Percentiles rank a stretch among this genome's conserved stretches.
These are phyloP conservation scores for Australoheros scitulus DNA, from an alignment of 2,113 vertebrate genomes.

Conservation along the genomic window DNA sequence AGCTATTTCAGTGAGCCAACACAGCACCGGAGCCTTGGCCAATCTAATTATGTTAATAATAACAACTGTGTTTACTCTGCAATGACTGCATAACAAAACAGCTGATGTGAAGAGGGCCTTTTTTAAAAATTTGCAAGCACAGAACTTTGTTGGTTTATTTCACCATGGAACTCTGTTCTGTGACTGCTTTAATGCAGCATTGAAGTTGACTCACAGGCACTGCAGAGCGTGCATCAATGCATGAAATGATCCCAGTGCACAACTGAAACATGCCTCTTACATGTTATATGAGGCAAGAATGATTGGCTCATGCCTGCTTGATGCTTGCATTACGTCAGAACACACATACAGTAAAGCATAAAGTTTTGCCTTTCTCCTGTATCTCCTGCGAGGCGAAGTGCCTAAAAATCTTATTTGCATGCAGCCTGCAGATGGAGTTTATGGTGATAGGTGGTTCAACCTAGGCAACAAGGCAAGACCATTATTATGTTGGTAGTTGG, in stretches of 20 bases:
- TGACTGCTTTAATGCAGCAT: not conserved
- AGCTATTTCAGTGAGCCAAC: not conserved
- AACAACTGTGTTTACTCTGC: not conserved
- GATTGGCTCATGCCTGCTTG: accelerated
- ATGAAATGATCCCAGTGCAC: not conserved
- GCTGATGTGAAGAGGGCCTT: not conserved
- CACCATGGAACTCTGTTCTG: not conserved
- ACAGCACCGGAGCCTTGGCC: not conserved
- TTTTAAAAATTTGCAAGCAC: not conserved
- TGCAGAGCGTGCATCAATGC: not conserved
- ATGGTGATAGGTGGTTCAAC: not conserved
- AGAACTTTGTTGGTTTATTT: not conserved
- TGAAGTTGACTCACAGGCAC: accelerated
- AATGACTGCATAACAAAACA: not conserved
- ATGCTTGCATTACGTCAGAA: not conserved
- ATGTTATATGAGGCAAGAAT: accelerated
- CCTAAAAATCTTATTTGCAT: not conserved
- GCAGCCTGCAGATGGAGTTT: not conserved
- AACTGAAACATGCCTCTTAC: not conserved
- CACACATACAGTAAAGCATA: not conserved
- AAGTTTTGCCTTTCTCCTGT: not conserved
- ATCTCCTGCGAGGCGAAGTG: not conserved
- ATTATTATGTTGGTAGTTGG: not conserved
- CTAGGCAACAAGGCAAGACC: slow-evolving; percentile 1
- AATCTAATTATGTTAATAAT: slow-evolving; percentile 5